phyloP scores from a whole-genome alignment of 2,113 vertebrate genomes.

The human (Homo sapiens) region GRCh38 chr1:210724001-210724500 shows the following conservation, averaged over 20 bases:
- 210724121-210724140: not conserved
- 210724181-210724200: not conserved
- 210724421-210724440: not conserved
- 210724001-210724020: not conserved
- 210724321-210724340: not conserved
- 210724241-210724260: not conserved
- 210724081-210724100: not conserved
- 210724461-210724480: conserved; percentile 41
- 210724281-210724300: not conserved
- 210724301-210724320: not conserved
- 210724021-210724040: not conserved
- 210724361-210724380: not conserved
- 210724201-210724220: not conserved
- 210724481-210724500: conserved; percentile 37
- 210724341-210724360: not conserved
- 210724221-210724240: not conserved
- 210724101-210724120: not conserved
- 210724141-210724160: not conserved
- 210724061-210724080: not conserved
- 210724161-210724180: not conserved
- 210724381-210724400: too few species aligned
- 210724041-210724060: not conserved
- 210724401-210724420: not conserved
- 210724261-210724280: not conserved
- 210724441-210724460: not conserved